Base-by-base conservation (phyloP, 2,113 vertebrate genomes). In the Tonatia bakeri region DNA sequence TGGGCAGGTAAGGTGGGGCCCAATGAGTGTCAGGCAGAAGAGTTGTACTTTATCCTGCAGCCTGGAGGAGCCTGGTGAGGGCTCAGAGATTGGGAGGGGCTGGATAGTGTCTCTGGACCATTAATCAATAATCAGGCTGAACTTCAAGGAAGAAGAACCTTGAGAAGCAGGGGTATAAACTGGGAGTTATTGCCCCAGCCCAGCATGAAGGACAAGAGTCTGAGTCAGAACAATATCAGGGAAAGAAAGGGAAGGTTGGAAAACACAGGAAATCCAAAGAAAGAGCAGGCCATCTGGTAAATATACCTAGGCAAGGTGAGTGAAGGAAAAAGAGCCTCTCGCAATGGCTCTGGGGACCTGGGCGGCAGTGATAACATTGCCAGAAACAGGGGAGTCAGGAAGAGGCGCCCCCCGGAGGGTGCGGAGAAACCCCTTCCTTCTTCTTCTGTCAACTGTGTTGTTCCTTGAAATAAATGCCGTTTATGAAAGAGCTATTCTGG, bases 41-140 rank as follows among this genome's bases (percentile, higher is more conserved):
- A 38, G 7, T 9, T 87, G 65, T 86, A 94, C 90, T 97, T 96
- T 95, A 92, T 92, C 88, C 96, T 26, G 11, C 4, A 67, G 64
- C 28, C 20, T 1, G 15, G 67, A 70, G 33, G 22, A 38, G 26
- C 16, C 7, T 4, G 11, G 3, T 36, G 15, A 82, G 65, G 70
- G 87, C 56, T 38, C 45, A 50, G 31, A 40, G 33, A 3, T 0
- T 69, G 94, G 90, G 84, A 85, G 73, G 14, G 88, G 76, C 86
- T 70, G 31, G 40, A 17, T 12, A 3, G 56, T 11, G n/a, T 31
- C 40, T 82, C 43, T 7, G 26, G 87, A 73, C 19, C 28, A 54
- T 94, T 95, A 85, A 91, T 82, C 67, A 95, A 81, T 87, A 73
- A 82, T 77, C 84, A 83, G 59, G 40, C 38, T 64, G 64, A 28